These are phyloP conservation scores for Sebastes aleutianus DNA, from an alignment of 2,797 vertebrate species.

Conservation along the genomic window DNA sequence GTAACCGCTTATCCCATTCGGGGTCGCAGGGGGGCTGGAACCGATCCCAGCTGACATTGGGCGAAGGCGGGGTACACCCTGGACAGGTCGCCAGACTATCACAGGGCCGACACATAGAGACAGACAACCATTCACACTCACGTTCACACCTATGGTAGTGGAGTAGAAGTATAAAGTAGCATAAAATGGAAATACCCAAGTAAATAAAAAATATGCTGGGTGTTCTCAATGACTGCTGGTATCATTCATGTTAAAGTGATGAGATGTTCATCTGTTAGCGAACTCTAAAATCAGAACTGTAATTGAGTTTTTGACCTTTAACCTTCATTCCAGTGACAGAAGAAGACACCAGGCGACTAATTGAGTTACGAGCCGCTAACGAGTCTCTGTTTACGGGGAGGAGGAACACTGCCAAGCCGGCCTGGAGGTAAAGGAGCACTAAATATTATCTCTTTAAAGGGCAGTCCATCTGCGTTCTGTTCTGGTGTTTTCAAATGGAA, in stretches of 20 bases:
- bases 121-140: no score
- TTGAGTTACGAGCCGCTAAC: conserved; percentile 77
- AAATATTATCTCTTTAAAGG: not conserved
- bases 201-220: not conserved
- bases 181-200: no score
- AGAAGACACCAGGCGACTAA: conserved; percentile 74
- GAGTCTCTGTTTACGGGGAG: conserved; percentile 79
- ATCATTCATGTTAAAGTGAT: not conserved
- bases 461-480: no score
- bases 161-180: no score
- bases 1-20: no score
- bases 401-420: conserved; percentile 78
- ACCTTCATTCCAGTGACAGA: conserved; percentile 64
- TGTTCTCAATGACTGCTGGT: not conserved
- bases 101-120: no score
- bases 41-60: no score
- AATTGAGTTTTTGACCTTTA: not conserved
- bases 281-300: not conserved
- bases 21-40: no score
- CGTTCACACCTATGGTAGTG: no score
- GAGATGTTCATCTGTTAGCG: not conserved
- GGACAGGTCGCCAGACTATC: no score
- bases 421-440: conserved; percentile 70
- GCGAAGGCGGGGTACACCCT: no score
- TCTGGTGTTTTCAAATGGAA: no score